A percentile compares a stretch with the other conserved stretches of the same genome.
These are phyloP conservation scores for Trachelipus rathkii DNA, from an alignment of 1,140 invertebrate species.

Conservation along the genomic window DNA sequence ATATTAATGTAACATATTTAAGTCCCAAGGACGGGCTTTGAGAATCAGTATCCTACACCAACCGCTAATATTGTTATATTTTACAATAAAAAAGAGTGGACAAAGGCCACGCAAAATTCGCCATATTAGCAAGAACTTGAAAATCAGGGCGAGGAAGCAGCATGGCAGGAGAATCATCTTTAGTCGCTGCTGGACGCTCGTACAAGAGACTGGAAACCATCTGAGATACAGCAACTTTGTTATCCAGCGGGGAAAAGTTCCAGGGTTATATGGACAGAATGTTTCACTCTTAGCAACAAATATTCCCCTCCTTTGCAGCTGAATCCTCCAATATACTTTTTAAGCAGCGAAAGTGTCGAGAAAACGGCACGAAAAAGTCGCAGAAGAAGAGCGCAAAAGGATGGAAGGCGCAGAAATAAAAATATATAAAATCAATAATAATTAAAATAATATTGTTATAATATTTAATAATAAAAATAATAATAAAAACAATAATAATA, in stretches of 20 bases:
- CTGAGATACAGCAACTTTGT: constrained; percentile 84
- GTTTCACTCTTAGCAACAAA: constrained; percentile 80
- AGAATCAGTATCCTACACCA: constrained; percentile 75
- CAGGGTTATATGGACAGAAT: constrained; percentile 83
- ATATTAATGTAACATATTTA: constrained; percentile 78
- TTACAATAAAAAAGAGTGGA: constrained; percentile 83
- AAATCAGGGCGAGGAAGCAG: constrained; percentile 73
- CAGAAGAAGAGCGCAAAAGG: constrained; percentile 39
- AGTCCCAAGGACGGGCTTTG: constrained; percentile 56
- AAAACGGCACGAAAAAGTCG: constrained; percentile 43
- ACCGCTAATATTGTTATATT: constrained; percentile 86
- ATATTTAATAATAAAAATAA: too few species aligned
- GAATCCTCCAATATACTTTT: constrained; percentile 83
- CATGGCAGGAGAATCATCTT: constrained; percentile 81
- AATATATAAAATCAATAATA: too few species aligned
- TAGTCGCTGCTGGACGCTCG: constrained; percentile 73
- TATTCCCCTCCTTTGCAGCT: constrained; percentile 87
- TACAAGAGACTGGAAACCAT: constrained; percentile 79
- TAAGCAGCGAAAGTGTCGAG: constrained; percentile 41
- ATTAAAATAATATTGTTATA: too few species aligned
- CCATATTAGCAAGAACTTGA: constrained; percentile 82
- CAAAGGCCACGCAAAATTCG: constrained; percentile 58
- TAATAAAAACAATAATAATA: too few species aligned
- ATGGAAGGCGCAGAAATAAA: constrained; percentile 40
- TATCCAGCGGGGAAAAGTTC: constrained; percentile 76